Evolutionary conservation across 1,140 invertebrate genomes (phyloP).

Genomic region (Papilio glaucus): DNA sequence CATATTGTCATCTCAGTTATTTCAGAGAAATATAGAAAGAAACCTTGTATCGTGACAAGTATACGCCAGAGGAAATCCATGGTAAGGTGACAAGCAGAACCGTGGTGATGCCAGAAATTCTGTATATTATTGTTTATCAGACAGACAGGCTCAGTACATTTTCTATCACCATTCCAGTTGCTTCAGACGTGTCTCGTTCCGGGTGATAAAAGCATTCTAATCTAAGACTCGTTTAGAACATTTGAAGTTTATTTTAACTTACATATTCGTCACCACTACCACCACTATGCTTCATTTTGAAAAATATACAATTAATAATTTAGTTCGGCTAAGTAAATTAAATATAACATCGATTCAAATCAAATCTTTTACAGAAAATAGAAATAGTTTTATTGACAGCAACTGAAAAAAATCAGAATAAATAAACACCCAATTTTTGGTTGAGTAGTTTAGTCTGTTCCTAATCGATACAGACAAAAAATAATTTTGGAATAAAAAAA

Average conservation of each 20-base stretch:
- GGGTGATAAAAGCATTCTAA: neutral
- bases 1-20: too few species aligned
- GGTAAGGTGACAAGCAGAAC: too few species aligned
- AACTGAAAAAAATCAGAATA: conserved; percentile 1
- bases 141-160: neutral
- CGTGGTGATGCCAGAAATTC: too few species aligned
- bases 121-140: too few species aligned
- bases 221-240: neutral
- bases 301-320: neutral
- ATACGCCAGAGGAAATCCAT: too few species aligned
- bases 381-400: neutral
- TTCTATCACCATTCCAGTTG: too few species aligned
- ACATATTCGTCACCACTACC: conserved; percentile 72
- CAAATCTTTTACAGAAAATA: neutral
- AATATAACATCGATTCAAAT: neutral
- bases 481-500: too few species aligned
- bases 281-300: conserved; percentile 65
- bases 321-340: neutral
- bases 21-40: too few species aligned
- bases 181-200: neutral
- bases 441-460: neutral
- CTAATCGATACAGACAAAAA: neutral
- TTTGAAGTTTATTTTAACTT: conserved; percentile 46
- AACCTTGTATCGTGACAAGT: too few species aligned
- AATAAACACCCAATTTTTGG: conserved; percentile 1